Conservation (phyloP, 2,113 vertebrate species). For the Mola mola region DNA sequence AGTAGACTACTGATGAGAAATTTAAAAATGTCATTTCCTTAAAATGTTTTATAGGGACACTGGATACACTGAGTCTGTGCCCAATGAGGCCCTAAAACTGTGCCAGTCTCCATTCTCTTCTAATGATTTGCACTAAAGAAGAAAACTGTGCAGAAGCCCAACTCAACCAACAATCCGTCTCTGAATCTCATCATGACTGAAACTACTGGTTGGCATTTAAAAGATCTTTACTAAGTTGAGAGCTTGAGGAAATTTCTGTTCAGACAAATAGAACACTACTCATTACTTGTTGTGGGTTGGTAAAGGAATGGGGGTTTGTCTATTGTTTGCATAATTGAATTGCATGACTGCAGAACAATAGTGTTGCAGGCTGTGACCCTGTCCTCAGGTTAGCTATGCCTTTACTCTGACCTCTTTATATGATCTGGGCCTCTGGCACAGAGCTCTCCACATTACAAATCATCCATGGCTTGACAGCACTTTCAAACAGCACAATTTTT, state of each 20-base stretch:
- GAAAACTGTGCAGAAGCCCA: too few relatives aligned
- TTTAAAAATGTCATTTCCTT: too few relatives aligned
- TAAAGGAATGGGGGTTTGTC: conserved; percentile 28
- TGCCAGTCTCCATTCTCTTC: too few relatives aligned
- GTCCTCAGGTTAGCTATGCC: too few relatives aligned
- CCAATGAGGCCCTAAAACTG: too few relatives aligned
- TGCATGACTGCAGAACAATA: conserved; percentile 38
- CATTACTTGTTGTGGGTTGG: conserved; percentile 36
- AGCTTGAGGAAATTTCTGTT: conserved; percentile 22
- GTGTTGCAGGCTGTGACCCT: too few relatives aligned
- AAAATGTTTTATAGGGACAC: too few relatives aligned
- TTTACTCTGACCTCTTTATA: conserved; percentile 18
- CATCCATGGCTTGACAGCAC: not conserved
- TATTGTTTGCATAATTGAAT: conserved; percentile 43
- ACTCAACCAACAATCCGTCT: too few relatives aligned
- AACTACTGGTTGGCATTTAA: conserved; percentile 14
- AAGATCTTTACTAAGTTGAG: conserved; percentile 24
- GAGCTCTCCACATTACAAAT: not conserved
- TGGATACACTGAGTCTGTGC: too few relatives aligned
- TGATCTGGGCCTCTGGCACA: too few relatives aligned
- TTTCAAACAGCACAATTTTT: not conserved
- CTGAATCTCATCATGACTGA: conserved; percentile 16
- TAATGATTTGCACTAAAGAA: too few relatives aligned
- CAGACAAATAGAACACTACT: conserved; percentile 28
- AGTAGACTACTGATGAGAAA: too few relatives aligned